These are phyloP conservation scores for Athene noctua DNA, from an alignment of 2,113 vertebrate species.

Conservation along the genomic window DNA sequence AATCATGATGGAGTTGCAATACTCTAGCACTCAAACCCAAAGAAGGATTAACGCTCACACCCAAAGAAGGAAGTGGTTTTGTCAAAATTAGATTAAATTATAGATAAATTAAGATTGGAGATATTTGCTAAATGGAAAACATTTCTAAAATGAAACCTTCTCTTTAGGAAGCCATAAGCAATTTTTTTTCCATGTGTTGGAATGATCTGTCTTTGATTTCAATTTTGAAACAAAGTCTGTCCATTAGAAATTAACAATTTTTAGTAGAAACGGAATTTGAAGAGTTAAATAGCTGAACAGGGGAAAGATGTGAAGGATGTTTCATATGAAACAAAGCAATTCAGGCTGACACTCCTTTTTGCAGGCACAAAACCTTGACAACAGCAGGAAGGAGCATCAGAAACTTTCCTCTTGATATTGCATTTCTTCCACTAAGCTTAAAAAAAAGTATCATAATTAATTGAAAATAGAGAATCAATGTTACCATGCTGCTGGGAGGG, in stretches of 20 bases:
- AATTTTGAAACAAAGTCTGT: neutral
- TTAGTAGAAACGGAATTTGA: neutral
- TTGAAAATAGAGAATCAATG: neutral
- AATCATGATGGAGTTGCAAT: neutral
- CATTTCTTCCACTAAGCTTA: neutral
- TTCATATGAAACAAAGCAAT: neutral
- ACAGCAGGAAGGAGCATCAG: neutral
- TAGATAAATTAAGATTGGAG: neutral
- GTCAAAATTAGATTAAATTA: neutral
- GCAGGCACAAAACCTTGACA: neutral
- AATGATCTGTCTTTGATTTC: neutral
- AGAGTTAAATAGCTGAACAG: neutral
- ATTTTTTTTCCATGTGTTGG: rapidly evolving
- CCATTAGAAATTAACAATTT: neutral
- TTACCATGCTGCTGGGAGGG: neutral
- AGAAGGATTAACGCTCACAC: neutral
- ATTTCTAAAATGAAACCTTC: neutral
- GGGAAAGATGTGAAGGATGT: neutral
- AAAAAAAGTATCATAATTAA: neutral
- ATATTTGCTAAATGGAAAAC: neutral
- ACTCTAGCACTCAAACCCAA: neutral
- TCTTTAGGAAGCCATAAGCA: neutral
- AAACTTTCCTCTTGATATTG: neutral
- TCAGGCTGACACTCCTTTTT: neutral
- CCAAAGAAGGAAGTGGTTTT: neutral